These are phyloP conservation scores for Spinibarbus caldwelli DNA, from an alignment of 2,797 vertebrate species.

Conservation along the genomic window DNA sequence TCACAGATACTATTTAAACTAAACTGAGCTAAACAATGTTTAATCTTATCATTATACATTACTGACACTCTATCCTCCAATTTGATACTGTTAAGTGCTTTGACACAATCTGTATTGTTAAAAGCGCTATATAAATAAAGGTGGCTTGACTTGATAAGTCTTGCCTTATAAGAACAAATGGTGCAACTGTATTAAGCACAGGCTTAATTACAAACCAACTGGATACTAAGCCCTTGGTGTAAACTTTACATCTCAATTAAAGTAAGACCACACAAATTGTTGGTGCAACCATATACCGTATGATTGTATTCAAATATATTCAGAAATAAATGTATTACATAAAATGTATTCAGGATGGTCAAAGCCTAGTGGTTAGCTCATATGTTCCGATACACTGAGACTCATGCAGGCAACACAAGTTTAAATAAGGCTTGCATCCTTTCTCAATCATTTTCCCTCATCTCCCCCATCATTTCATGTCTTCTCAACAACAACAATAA, in stretches of 20 bases:
- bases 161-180: neutral
- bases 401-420: neutral
- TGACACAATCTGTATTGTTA: no score
- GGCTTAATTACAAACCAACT: neutral
- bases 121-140: no score
- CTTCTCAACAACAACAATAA: conserved; percentile 7
- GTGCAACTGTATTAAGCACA: neutral
- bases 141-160: no score
- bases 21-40: no score
- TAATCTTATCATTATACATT: no score
- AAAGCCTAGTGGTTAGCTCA: neutral
- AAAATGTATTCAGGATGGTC: neutral
- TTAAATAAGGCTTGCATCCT: conserved; percentile 19
- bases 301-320: neutral
- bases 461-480: neutral
- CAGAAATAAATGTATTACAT: neutral
- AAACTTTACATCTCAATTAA: neutral
- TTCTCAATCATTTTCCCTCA: neutral
- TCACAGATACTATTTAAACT: no score
- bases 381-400: neutral
- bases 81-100: no score
- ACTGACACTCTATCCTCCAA: no score
- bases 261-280: neutral
- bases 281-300: neutral
- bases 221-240: neutral